Conservation (phyloP, 2,797 vertebrate genomes). For the Lepilemur septentrionalis region DNA sequence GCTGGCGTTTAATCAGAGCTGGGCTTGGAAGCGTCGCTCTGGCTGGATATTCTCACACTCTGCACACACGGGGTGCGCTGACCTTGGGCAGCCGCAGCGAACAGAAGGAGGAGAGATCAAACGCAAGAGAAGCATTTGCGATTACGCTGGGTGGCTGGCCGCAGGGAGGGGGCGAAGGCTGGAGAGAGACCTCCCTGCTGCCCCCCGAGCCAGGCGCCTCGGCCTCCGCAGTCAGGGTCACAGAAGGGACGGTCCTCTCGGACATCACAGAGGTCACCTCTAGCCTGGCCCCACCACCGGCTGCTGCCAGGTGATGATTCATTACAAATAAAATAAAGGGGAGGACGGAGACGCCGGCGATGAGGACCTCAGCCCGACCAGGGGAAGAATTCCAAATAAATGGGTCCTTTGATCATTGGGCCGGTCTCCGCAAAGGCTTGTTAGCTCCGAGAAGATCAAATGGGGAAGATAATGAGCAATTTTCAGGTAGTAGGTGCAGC, state of each 20-base stretch:
- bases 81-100: rapidly evolving
- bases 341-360: background rate
- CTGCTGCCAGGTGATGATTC: background rate
- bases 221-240: rapidly evolving
- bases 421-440: background rate
- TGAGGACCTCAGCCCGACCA: background rate
- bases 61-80: background rate
- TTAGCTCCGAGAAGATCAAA: slow-evolving; percentile 71
- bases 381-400: slow-evolving; percentile 47
- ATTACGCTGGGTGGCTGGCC: background rate
- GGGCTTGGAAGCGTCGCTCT: rapidly evolving
- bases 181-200: rapidly evolving
- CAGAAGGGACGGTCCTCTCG: rapidly evolving
- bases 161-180: rapidly evolving
- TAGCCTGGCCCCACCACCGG: background rate
- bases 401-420: slow-evolving; percentile 51
- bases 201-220: rapidly evolving
- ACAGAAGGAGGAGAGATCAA: background rate
- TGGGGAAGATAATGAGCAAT: slow-evolving; percentile 58
- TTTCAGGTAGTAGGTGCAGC: slow-evolving; percentile 73
- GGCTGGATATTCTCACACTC: rapidly evolving
- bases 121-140: rapidly evolving
- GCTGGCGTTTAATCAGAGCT: background rate
- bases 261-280: slow-evolving; percentile 42
- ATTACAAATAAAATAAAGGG: slow-evolving; percentile 37